phyloP scores from a whole-genome alignment of 2,888 invertebrate species.

The Noctua janthe region DNA sequence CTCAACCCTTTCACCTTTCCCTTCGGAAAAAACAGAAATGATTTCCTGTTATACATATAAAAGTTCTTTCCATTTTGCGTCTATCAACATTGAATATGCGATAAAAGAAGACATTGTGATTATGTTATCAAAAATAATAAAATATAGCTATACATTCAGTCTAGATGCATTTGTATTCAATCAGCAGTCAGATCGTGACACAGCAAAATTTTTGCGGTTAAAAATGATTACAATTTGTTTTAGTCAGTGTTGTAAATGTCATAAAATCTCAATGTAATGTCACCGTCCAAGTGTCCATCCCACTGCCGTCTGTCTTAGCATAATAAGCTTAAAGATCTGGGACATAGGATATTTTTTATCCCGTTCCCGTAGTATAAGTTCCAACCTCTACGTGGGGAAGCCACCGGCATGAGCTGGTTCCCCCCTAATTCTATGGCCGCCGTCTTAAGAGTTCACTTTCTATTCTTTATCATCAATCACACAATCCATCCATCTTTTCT shows the following conservation, averaged over 20 bases:
- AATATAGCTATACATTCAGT: background rate
- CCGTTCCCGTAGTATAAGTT: background rate
- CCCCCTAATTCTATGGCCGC: background rate
- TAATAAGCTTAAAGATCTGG: background rate
- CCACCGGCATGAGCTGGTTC: background rate
- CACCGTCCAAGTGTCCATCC: background rate
- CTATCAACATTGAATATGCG: background rate
- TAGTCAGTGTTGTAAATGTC: background rate
- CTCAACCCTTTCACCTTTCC: background rate
- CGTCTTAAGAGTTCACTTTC: background rate
- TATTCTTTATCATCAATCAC: background rate
- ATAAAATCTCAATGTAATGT: background rate
- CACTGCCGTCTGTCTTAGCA: background rate
- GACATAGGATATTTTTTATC: background rate
- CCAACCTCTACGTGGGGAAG: background rate
- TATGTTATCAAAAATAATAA: conserved; percentile 21
- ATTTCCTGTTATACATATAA: background rate
- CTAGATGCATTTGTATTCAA: background rate
- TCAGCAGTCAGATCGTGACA: background rate
- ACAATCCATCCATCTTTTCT: background rate
- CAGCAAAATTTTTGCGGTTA: background rate
- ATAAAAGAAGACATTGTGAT: conserved; percentile 16
- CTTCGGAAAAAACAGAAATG: background rate
- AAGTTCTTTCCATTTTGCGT: conserved; percentile 6
- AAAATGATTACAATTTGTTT: background rate